Base-by-base conservation (phyloP, 2,888 invertebrate species). In the Tromatobia lineatoria region DNA sequence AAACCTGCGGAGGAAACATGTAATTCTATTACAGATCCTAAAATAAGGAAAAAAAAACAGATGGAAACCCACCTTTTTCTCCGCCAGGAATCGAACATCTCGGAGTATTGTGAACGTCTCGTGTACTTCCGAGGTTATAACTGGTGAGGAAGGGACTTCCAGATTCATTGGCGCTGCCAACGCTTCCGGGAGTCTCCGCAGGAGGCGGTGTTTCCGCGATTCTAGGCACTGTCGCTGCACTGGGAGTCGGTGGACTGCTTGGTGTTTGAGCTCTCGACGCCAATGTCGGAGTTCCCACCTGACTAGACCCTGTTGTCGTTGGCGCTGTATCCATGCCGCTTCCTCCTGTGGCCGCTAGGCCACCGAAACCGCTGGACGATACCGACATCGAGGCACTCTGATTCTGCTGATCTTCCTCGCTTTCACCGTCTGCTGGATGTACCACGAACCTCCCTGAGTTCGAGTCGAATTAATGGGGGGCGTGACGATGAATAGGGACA, bases 121-220 rank as follows among this genome's bases (percentile, higher is more conserved):
- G 90, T 50, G 88, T 84, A 87, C 90, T 89, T 79, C 90, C 91
- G 74, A 89, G 75, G 90, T 93, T 92, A 91, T 93, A 92, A 91
- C 94, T 90, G 88, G 94, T 89, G 90, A 94, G 83, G 92, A 95
- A 91, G 89, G 95, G 91, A 92, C 94, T 93, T 93, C 94, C 90
- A 89, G 92, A 88, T 91, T 94, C 94, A 90, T 94, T 92, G 92
- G 93, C 87, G 93, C 94, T 92, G 88, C 93, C 89, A 80, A 92
- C 90, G 91, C 92, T 93, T 1, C 91, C 91, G 3, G 93, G 93
- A n/a, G 93, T 91, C 25, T 90, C 92, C 1, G 93, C 94, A 11
- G 94, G 94, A 3, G 95, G 94, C 50, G 94, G 93, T 6, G 94
- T 91, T 81, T 95, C 92, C 7, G 91, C 88, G 75, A 92, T 93